Evolutionary conservation across 2,113 vertebrate species (phyloP).

Genomic region (Passer domesticus): DNA sequence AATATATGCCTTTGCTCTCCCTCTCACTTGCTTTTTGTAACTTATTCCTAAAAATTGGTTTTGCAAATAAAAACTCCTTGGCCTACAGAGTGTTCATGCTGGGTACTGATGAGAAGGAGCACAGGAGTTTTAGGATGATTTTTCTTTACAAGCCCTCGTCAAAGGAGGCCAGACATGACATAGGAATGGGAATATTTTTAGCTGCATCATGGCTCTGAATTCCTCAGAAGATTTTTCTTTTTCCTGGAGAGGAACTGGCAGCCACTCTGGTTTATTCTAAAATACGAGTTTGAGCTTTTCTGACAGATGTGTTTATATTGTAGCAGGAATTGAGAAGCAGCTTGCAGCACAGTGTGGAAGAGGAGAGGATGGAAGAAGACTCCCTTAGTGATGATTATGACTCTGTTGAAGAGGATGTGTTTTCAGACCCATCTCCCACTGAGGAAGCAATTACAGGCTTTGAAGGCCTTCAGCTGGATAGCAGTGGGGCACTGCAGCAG

Average conservation of each 20-base stretch:
- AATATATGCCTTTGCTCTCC: neutral
- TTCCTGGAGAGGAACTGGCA: neutral
- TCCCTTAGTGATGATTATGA: conserved; percentile 82
- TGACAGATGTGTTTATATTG: conserved; percentile 36
- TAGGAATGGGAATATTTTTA: neutral
- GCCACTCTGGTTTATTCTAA: neutral
- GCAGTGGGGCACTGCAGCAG: neutral
- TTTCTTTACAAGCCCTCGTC: neutral
- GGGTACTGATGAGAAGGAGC: neutral
- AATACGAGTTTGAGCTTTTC: neutral
- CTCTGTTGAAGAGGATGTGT: conserved; percentile 85
- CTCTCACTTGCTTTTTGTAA: neutral
- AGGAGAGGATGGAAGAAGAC: conserved; percentile 70
- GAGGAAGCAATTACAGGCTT: conserved; percentile 75
- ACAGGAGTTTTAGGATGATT: neutral
- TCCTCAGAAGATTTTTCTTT: neutral
- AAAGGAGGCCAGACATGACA: neutral
- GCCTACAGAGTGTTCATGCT: neutral
- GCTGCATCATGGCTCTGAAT: neutral
- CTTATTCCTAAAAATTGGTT: neutral
- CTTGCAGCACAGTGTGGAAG: conserved; percentile 73
- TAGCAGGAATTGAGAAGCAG: conserved; percentile 82
- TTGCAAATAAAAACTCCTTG: neutral
- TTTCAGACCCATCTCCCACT: conserved; percentile 79
- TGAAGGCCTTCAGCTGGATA: conserved; percentile 68